Evolutionary conservation across 2,888 invertebrate species (phyloP), one percentile per base, ranked within the genome.

Genomic region (Teinopalpus imperialis): DNA sequence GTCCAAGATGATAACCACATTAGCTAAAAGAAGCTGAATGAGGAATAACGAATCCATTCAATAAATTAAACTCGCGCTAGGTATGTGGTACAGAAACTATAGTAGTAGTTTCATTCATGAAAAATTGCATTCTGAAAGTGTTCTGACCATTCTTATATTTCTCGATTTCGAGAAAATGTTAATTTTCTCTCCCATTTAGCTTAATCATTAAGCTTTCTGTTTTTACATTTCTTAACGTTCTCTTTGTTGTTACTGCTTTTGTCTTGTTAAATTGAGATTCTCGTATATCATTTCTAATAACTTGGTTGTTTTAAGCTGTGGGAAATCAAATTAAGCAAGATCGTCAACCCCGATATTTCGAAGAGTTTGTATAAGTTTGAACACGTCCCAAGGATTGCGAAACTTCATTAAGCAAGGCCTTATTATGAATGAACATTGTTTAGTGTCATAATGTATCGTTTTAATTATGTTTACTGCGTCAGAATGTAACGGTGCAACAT

Each of bases 401-500:
- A 49, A 59, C 16, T 51, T 54, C 53, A 56, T 57, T 53, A 57
- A 10, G 10, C 30, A 24, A 36, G 24, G 44, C 20, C 35, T 50
- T 36, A 40, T 43, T 49, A 43, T 37, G 43, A 43, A 51, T 49
- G 18, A 43, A 43, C 45, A 52, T 51, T 48, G 52, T 52, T 44
- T 49, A 10, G 16, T 6, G 30, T 7, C 30, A 44, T 35, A 12
- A 30, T 53, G 49, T 48, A 56, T 51, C 48, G 43, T 50, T 31
- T 52, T 57, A 54, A 54, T 59, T 45, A 39, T 18, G 2, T 45
- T 34, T 34, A 37, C 9, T 20, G 23, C 13, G 36, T 23, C 14
- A 41, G 32, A 39, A 39, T 32, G 7, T 20, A 40, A 42, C 54
- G 62, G 54, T 61, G 61, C 53, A 61, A 58, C 54, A 59, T 59